Conservation (phyloP, 2,888 invertebrate genomes). For the Dorcus hopei region DNA sequence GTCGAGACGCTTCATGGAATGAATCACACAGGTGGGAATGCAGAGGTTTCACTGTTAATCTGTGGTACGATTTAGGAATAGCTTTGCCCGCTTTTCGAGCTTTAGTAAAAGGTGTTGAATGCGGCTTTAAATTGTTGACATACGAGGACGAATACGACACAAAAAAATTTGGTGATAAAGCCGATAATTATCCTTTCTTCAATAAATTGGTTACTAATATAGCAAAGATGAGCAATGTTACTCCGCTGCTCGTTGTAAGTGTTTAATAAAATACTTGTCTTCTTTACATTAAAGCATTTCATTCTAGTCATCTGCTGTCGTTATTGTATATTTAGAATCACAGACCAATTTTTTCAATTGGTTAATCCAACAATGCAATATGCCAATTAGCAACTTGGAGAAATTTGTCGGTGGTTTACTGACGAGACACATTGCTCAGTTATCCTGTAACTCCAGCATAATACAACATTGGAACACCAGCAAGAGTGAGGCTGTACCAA, state of each 20-base stretch:
- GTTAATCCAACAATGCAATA: conserved; percentile 45
- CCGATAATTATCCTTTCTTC: conserved; percentile 61
- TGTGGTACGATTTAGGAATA: conserved; percentile 72
- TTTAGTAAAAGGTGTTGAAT: conserved; percentile 53
- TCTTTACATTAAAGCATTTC: conserved; percentile 12
- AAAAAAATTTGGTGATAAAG: conserved; percentile 46
- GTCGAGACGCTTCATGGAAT: conserved; percentile 56
- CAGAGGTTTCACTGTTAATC: conserved; percentile 56
- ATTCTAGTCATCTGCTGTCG: conserved; percentile 63
- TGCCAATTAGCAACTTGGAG: conserved; percentile 38
- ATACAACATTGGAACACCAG: conserved; percentile 38
- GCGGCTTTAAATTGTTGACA: conserved; percentile 45
- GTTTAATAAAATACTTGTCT: not conserved
- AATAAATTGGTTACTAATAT: conserved; percentile 72
- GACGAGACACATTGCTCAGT: conserved; percentile 74
- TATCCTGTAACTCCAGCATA: conserved; percentile 52
- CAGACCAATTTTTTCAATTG: conserved; percentile 63
- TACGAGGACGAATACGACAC: conserved; percentile 45
- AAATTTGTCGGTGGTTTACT: conserved; percentile 61
- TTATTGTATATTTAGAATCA: conserved; percentile 62
- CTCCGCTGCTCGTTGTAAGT: conserved; percentile 69
- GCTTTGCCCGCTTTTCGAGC: conserved; percentile 74
- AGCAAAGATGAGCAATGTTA: conserved; percentile 61
- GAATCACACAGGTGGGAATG: conserved; percentile 73
- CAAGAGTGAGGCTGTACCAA: conserved; percentile 33